phyloP scores from a whole-genome alignment of 2,888 invertebrate species.

The Leptopilina drosophilae region DNA sequence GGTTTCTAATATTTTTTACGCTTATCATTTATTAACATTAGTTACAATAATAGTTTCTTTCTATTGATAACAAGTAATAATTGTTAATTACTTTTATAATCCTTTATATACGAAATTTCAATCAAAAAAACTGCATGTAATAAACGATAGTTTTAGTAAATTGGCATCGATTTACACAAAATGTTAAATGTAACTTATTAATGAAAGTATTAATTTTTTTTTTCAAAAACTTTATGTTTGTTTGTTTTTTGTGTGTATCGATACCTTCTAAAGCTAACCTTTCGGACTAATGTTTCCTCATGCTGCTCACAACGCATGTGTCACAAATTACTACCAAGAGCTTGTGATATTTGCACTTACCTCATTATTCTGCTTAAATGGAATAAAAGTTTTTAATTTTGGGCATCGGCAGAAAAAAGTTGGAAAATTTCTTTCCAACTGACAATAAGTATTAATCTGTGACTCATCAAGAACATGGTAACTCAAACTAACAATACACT shows the following conservation, averaged over 20 bases:
- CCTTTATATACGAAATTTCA: constrained; percentile 29
- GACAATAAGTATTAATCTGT: constrained; percentile 52
- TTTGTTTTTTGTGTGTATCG: constrained; percentile 38
- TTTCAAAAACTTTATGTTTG: neutral
- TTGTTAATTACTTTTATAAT: neutral
- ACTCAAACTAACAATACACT: constrained; percentile 51
- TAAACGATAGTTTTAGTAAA: constrained; percentile 26
- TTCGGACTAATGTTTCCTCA: constrained; percentile 44
- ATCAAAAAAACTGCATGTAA: constrained; percentile 29
- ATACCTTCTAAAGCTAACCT: constrained; percentile 17
- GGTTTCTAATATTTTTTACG: constrained; percentile 5
- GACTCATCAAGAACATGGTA: constrained; percentile 51
- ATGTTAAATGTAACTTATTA: too few relatives aligned
- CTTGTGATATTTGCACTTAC: neutral
- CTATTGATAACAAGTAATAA: neutral
- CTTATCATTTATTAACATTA: constrained; percentile 32
- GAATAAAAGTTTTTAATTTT: neutral
- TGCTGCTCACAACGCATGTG: constrained; percentile 44
- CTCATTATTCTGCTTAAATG: neutral
- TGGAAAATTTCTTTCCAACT: constrained; percentile 36
- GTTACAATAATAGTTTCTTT: neutral
- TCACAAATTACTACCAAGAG: constrained; percentile 54
- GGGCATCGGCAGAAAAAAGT: neutral
- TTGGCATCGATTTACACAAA: constrained; percentile 27
- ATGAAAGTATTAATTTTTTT: too few relatives aligned